Percentiles rank a stretch among this genome's conserved stretches.
Evolutionary conservation across 2,888 invertebrate genomes (phyloP).

Genomic region (Xanthia togata): DNA sequence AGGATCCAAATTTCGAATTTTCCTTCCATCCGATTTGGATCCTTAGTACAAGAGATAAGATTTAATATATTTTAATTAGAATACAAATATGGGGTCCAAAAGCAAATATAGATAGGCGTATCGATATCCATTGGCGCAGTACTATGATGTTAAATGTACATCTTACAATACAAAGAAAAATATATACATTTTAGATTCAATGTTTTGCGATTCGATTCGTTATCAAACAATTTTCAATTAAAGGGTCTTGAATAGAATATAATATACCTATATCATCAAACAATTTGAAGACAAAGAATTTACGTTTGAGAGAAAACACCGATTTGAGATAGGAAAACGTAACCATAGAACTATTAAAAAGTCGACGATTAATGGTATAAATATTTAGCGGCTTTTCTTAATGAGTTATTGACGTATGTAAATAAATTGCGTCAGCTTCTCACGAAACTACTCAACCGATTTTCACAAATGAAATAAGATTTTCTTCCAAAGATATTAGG

Average conservation of each 20-base stretch:
- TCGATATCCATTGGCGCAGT: constrained; percentile 1
- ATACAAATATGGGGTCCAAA: no score
- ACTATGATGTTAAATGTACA: neutral
- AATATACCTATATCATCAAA: neutral
- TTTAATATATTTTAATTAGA: constrained; percentile 24
- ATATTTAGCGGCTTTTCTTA: constrained; percentile 26
- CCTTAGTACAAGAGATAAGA: neutral
- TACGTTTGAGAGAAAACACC: neutral
- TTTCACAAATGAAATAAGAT: constrained; percentile 17
- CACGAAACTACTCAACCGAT: constrained; percentile 17
- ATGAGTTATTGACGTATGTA: constrained; percentile 33
- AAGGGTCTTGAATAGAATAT: neutral
- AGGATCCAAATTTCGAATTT: constrained; percentile 3
- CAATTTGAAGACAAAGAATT: neutral
- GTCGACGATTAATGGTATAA: constrained; percentile 18
- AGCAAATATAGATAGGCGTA: no score
- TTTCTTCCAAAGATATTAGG: constrained; percentile 20
- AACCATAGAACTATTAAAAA: neutral
- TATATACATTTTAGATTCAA: neutral
- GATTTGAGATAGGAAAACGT: neutral
- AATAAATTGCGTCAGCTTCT: constrained; percentile 16
- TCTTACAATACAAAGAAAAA: neutral
- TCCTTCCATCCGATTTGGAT: constrained; percentile 4
- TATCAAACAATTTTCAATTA: neutral
- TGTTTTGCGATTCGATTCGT: constrained; percentile 9